Percentiles rank a stretch among this genome's conserved stretches.
These are phyloP conservation scores for Macrophya alboannulata DNA, from an alignment of 2,888 invertebrate species.

Conservation along the genomic window DNA sequence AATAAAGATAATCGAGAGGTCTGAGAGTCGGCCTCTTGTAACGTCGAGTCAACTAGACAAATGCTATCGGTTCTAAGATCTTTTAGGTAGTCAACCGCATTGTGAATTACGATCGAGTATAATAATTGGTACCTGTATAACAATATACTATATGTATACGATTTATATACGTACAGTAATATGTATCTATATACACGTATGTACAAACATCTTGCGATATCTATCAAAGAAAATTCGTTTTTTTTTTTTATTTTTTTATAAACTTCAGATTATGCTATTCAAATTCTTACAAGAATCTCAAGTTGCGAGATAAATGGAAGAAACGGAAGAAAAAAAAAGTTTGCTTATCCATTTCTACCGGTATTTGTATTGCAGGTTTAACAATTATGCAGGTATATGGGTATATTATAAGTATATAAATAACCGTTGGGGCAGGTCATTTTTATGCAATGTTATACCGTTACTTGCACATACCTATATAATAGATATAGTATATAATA, in stretches of 20 bases:
- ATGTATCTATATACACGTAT: neutral
- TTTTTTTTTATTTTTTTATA: neutral
- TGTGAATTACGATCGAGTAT: slow-evolving; percentile 49
- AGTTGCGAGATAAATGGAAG: neutral
- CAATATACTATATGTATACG: neutral
- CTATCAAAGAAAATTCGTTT: neutral
- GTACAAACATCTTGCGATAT: neutral
- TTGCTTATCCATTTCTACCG: neutral
- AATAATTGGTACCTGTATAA: slow-evolving; percentile 45
- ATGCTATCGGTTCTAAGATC: slow-evolving; percentile 43
- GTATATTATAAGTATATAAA: neutral
- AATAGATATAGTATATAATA: neutral
- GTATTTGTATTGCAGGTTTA: neutral
- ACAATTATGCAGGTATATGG: neutral
- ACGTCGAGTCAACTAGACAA: slow-evolving; percentile 44
- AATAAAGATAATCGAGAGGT: slow-evolving; percentile 26
- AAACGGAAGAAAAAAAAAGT: neutral
- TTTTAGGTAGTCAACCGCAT: slow-evolving; percentile 48
- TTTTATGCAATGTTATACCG: slow-evolving; percentile 20
- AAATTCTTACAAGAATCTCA: neutral
- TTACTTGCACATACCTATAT: neutral
- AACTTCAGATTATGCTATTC: neutral
- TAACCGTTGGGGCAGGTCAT: slow-evolving; percentile 12
- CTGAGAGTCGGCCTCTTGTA: neutral
- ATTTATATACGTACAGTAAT: neutral